phyloP scores from a whole-genome alignment of 92 coral and sea anemone species.

The Porites cylindrica region DNA sequence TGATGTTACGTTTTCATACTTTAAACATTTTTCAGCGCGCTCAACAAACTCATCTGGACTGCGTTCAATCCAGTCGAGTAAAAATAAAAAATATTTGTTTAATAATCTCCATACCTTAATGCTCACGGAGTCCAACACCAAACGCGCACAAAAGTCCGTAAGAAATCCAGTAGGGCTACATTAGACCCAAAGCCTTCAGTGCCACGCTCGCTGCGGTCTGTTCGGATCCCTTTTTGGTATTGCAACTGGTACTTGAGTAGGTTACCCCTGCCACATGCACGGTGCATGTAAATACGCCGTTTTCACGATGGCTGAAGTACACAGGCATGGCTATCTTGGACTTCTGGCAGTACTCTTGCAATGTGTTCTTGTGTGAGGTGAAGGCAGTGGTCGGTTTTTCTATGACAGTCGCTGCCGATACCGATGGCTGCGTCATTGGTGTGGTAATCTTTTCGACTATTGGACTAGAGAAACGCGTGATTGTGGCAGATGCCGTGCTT shows the following conservation, averaged over 20 bases:
- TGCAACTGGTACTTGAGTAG: slow-evolving; percentile 79
- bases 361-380: slow-evolving; percentile 86
- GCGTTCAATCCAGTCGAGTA: not conserved
- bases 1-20: not conserved
- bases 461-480: slow-evolving; percentile 1
- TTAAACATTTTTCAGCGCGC: not conserved
- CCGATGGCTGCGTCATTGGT: slow-evolving; percentile 2
- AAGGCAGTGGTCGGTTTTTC: slow-evolving; percentile 17
- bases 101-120: slow-evolving; percentile 23
- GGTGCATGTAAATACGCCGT: slow-evolving; percentile 75
- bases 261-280: slow-evolving; percentile 74
- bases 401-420: not conserved
- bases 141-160: not conserved
- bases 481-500: not conserved
- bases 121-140: not conserved
- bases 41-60: not conserved
- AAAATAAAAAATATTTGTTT: too few relatives aligned
- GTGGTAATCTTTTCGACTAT: slow-evolving; percentile 17
- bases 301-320: slow-evolving; percentile 67
- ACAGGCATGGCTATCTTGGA: slow-evolving; percentile 72
- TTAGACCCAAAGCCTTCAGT: slow-evolving; percentile 78
- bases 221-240: slow-evolving; percentile 95
- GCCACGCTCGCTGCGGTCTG: slow-evolving; percentile 95
- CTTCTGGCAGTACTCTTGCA: slow-evolving; percentile 95
- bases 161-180: not conserved